Evolutionary conservation across 2,888 invertebrate species (phyloP).

Genomic region (Hemistola chrysoprasaria): DNA sequence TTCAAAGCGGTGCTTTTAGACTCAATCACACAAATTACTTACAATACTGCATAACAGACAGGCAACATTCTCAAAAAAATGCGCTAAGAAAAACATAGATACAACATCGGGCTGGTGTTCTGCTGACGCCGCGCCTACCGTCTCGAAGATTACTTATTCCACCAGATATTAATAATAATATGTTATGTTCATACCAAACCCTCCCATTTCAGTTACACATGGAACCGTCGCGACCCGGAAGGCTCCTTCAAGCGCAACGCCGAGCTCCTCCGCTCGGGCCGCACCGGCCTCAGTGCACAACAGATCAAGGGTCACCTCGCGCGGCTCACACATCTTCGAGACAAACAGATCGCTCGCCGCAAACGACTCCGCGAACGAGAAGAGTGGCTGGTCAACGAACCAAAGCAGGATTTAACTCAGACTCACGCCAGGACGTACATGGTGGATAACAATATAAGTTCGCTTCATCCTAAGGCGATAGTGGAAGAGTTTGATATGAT

Average conservation of each 20-base stretch:
- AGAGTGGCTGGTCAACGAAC: constrained; percentile 67
- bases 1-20: too few relatives aligned
- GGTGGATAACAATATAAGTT: constrained; percentile 76
- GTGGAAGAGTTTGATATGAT: constrained; percentile 79
- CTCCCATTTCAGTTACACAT: constrained; percentile 64
- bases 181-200: too few relatives aligned
- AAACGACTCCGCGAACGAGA: constrained; percentile 48
- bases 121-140: too few relatives aligned
- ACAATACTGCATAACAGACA: too few relatives aligned
- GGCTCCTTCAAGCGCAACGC: constrained; percentile 69
- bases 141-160: too few relatives aligned
- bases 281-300: constrained; percentile 64
- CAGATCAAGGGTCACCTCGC: constrained; percentile 65
- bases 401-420: constrained; percentile 59
- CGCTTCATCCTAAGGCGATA: constrained; percentile 82
- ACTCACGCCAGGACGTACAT: constrained; percentile 80
- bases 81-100: too few relatives aligned
- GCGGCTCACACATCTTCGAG: constrained; percentile 62
- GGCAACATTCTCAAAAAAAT: too few relatives aligned
- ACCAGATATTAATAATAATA: too few relatives aligned
- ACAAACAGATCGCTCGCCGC: constrained; percentile 66
- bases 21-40: too few relatives aligned
- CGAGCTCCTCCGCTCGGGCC: constrained; percentile 65
- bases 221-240: constrained; percentile 73
- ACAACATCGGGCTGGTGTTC: too few relatives aligned